These are phyloP conservation scores for Thaumatotibia leucotreta DNA, from an alignment of 1,140 invertebrate species.

Conservation along the genomic window DNA sequence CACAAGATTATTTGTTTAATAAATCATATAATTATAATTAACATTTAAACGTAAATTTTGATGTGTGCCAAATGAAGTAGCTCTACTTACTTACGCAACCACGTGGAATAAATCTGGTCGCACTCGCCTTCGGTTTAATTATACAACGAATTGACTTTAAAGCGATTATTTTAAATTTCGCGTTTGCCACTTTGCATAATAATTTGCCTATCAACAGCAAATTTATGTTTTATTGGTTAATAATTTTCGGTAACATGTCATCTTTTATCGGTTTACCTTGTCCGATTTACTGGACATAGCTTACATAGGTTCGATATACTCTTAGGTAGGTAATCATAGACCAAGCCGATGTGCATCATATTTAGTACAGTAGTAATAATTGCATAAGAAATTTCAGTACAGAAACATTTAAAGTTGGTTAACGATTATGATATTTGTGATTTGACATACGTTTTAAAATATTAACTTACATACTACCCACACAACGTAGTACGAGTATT, in stretches of 20 bases:
- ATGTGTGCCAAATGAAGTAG: not conserved
- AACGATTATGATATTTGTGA: too few relatives aligned
- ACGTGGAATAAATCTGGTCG: not conserved
- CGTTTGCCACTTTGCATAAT: not conserved
- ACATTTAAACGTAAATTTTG: too few relatives aligned
- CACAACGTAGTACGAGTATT: too few relatives aligned
- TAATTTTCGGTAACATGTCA: not conserved
- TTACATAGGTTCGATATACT: not conserved
- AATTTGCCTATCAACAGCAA: not conserved
- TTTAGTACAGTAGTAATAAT: too few relatives aligned
- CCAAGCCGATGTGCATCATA: not conserved
- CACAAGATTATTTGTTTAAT: too few relatives aligned
- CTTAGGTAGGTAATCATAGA: not conserved
- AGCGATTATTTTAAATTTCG: not conserved
- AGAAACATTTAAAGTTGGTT: too few relatives aligned
- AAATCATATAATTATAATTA: too few relatives aligned
- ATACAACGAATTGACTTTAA: not conserved
- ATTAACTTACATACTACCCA: too few relatives aligned
- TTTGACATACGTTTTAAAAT: too few relatives aligned
- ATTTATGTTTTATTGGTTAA: not conserved
- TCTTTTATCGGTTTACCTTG: not conserved
- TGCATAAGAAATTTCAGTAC: too few relatives aligned
- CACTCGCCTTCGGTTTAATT: not conserved
- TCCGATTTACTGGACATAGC: not conserved
- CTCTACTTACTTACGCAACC: not conserved